A percentile compares a stretch with the other conserved stretches of the same genome.
Evolutionary conservation across 2,888 invertebrate species (phyloP).

Genomic region (Alentia gelatinosa): DNA sequence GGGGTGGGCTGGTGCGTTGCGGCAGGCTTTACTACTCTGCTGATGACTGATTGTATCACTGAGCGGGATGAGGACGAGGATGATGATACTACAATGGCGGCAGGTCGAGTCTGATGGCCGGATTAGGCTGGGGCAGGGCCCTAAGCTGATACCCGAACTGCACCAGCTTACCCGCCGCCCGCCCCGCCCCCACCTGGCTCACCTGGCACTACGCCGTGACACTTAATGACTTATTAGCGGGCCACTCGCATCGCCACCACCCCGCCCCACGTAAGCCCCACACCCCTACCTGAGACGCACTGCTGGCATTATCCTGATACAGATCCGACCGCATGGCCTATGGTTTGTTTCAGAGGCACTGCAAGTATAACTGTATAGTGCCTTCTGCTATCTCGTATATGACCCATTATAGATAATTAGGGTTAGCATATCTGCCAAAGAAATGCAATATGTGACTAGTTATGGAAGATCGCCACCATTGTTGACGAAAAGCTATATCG

Average conservation of each 20-base stretch:
- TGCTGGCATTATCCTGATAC: no score
- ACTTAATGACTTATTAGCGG: background rate
- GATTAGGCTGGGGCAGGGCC: constrained; percentile 7
- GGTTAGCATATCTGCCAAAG: no score
- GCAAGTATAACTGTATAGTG: no score
- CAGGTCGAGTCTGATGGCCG: background rate
- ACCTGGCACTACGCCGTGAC: background rate
- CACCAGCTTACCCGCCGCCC: background rate
- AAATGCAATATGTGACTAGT: no score
- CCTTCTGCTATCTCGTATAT: no score
- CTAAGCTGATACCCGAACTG: constrained; percentile 2
- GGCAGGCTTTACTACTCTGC: constrained; percentile 21
- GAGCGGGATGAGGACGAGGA: background rate
- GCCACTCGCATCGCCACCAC: background rate
- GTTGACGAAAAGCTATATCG: no score
- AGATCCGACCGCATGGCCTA: no score
- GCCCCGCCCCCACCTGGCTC: background rate
- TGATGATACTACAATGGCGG: background rate
- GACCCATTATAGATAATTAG: no score
- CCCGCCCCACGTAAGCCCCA: background rate
- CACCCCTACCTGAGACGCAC: background rate
- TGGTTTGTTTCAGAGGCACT: no score
- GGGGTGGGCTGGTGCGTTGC: background rate
- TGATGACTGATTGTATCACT: constrained; percentile 44
- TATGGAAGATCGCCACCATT: no score